Percentiles rank a stretch among this genome's conserved stretches.
These are phyloP conservation scores for Apamea anceps DNA, from an alignment of 2,888 invertebrate species.

Conservation along the genomic window DNA sequence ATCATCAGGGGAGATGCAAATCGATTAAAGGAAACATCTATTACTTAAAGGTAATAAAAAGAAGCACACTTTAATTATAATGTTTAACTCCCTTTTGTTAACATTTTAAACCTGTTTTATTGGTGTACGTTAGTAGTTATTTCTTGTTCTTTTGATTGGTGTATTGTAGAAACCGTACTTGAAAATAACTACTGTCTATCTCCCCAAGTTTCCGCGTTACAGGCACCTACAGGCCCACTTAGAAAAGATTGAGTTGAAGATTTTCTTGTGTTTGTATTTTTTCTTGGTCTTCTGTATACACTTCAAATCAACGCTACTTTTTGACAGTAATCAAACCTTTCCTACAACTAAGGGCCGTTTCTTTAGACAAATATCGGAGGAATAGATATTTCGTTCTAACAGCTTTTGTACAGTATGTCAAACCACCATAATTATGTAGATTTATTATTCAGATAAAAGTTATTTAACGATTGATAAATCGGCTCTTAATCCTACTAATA, in stretches of 20 bases:
- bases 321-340: too few relatives aligned
- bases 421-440: too few relatives aligned
- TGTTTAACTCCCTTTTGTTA: slow-evolving; percentile 18
- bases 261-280: not conserved
- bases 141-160: slow-evolving; percentile 24
- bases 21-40: slow-evolving; percentile 41
- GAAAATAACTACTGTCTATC: not conserved
- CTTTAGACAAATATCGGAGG: too few relatives aligned
- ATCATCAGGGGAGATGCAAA: slow-evolving; percentile 5
- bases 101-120: slow-evolving; percentile 16
- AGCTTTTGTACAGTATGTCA: too few relatives aligned
- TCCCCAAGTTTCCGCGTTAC: not conserved
- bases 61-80: slow-evolving; percentile 39
- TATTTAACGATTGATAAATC: too few relatives aligned
- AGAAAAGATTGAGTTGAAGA: not conserved
- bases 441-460: too few relatives aligned
- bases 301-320: not conserved
- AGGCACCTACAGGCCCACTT: not conserved
- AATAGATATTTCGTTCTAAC: too few relatives aligned
- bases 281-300: too few relatives aligned
- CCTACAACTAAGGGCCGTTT: too few relatives aligned
- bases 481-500: too few relatives aligned
- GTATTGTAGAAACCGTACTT: not conserved
- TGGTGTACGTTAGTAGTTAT: not conserved
- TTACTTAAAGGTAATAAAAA: slow-evolving; percentile 29